Conservation (phyloP, 2,888 invertebrate species). For the Silvanus unidentatus region DNA sequence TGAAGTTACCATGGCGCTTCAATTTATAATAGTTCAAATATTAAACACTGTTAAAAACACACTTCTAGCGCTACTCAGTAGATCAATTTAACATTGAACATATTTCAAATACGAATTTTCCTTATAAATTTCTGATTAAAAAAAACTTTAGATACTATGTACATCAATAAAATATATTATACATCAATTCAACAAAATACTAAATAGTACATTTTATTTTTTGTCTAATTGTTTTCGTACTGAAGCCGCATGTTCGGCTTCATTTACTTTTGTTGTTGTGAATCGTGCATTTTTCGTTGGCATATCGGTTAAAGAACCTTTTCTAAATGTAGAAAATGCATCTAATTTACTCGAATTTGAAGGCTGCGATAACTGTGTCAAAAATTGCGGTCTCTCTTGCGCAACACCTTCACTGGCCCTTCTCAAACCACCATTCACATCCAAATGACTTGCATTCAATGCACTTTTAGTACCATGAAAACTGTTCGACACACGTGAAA, state of each 20-base stretch:
- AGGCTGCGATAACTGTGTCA: constrained; percentile 38
- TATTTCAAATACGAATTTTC: too few relatives aligned
- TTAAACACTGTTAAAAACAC: too few relatives aligned
- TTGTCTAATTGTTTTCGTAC: too few relatives aligned
- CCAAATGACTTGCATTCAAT: constrained; percentile 23
- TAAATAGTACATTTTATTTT: too few relatives aligned
- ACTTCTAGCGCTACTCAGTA: too few relatives aligned
- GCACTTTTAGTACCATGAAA: constrained; percentile 42
- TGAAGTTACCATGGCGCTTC: too few relatives aligned
- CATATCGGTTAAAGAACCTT: constrained; percentile 3
- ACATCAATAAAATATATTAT: too few relatives aligned
- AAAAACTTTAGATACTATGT: too few relatives aligned
- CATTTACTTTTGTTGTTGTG: constrained; percentile 42
- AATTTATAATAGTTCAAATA: too few relatives aligned
- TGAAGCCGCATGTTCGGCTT: constrained; percentile 39
- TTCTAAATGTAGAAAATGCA: not conserved
- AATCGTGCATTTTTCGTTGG: constrained; percentile 35
- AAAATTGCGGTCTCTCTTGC: constrained; percentile 27
- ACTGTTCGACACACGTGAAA: constrained; percentile 47
- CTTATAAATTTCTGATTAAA: too few relatives aligned
- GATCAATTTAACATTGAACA: too few relatives aligned
- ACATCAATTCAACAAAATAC: too few relatives aligned
- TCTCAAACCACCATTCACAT: constrained; percentile 29
- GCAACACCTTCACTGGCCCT: constrained; percentile 38
- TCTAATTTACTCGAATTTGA: constrained; percentile 20